phyloP scores from a whole-genome alignment of 2,888 invertebrate genomes.

The Euplagia quadripunctaria region DNA sequence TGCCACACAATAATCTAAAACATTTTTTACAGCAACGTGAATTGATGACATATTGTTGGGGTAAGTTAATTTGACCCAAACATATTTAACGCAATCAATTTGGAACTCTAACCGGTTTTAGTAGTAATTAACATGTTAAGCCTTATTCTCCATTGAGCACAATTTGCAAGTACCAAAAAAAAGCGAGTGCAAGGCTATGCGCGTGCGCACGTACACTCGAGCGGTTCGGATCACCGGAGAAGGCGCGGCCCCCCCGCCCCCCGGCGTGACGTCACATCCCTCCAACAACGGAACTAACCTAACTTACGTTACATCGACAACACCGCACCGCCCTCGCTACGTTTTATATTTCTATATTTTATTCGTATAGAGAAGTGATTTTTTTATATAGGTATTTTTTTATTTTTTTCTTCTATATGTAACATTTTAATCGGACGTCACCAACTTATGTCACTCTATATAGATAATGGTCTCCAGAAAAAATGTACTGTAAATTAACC shows the following conservation, averaged over 20 bases:
- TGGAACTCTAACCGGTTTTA: not conserved
- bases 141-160: not conserved
- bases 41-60: not conserved
- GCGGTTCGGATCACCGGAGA: constrained; percentile 60
- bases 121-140: not conserved
- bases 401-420: constrained; percentile 74
- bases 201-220: constrained; percentile 55
- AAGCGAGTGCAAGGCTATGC: not conserved
- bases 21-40: not conserved
- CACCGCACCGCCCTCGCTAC: constrained; percentile 72
- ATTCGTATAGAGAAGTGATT: constrained; percentile 78
- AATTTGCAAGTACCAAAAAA: not conserved
- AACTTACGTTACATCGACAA: constrained; percentile 63
- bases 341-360: constrained; percentile 71
- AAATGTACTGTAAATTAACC: constrained; percentile 76
- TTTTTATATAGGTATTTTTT: constrained; percentile 77
- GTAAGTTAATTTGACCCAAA: not conserved
- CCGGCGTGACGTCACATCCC: constrained; percentile 27
- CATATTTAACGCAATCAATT: not conserved
- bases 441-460: constrained; percentile 77
- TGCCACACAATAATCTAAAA: too few relatives aligned
- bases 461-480: constrained; percentile 69
- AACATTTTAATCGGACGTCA: constrained; percentile 81
- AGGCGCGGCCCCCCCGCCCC: constrained; percentile 45
- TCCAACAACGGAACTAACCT: constrained; percentile 61